These are phyloP conservation scores for Pygoscelis adeliae DNA, from an alignment of 2,113 vertebrate genomes.

Conservation along the genomic window DNA sequence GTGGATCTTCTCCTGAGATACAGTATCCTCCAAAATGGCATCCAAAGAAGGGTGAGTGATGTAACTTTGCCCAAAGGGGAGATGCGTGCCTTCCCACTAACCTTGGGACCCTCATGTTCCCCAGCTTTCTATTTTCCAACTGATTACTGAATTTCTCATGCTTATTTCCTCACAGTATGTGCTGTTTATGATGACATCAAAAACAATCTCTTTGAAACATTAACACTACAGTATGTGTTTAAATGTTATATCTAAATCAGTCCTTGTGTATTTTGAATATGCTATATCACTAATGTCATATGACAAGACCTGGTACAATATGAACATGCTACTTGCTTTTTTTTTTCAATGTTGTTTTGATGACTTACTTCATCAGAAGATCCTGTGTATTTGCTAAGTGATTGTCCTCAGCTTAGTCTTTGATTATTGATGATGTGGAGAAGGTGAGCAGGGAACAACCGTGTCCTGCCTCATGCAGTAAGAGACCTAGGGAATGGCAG, in stretches of 20 bases:
- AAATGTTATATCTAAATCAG: neutral
- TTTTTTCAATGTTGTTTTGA: neutral
- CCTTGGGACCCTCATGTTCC: rapidly evolving
- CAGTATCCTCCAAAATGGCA: neutral
- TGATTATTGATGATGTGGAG: neutral
- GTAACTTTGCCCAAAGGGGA: neutral
- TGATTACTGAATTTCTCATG: neutral
- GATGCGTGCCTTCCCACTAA: neutral
- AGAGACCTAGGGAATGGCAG: neutral
- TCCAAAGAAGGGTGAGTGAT: neutral
- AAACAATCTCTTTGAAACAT: neutral
- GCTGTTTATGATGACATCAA: neutral
- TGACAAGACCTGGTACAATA: neutral
- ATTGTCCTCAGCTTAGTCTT: neutral
- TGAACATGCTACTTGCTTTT: neutral
- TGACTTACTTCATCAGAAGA: neutral
- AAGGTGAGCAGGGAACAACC: neutral
- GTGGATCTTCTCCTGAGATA: neutral
- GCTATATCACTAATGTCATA: neutral
- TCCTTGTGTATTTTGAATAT: neutral
- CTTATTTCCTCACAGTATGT: neutral
- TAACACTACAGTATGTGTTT: neutral
- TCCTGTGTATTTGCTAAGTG: neutral
- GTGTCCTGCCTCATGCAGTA: neutral
- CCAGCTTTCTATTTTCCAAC: neutral